Evolutionary conservation across 35 echinoderm and acorn worm genomes (phyloP), one percentile per base, ranked within the genome.

Genomic region (Chiridota heheva): DNA sequence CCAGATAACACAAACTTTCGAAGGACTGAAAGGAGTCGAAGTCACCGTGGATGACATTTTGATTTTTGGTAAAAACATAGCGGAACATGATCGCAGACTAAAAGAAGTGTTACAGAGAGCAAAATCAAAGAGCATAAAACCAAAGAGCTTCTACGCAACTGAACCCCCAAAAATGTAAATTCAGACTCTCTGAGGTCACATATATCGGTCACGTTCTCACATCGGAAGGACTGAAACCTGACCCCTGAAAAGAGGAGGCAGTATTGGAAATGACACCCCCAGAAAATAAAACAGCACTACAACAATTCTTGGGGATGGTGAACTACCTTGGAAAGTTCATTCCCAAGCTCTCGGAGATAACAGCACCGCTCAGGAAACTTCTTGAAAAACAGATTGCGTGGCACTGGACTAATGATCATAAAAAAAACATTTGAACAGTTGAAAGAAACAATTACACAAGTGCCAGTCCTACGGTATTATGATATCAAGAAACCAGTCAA

Each of bases 291-390:
- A 35, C 32, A 42, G 77, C n/a, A 33, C 42, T 92, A 15, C 76
- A 87, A 22, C 0, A 84, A 60, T 47, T 82, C 27, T 42, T 87
- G 25, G 77, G 90, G 15, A 82, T 81, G 68, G 40, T 91, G 0
- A 87, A 81, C 38, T 92, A 87, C 61, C 33, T 92, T 27, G 70
- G 43, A 8, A 79, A 86, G 49, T 81, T 80, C 31, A 57, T 91
- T 35, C 70, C 59, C n/a, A n/a, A n/a, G n/a, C n/a, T n/a, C n/a
- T n/a, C n/a, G n/a, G n/a, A n/a, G n/a, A n/a, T n/a, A n/a, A n/a
- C n/a, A n/a, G n/a, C n/a, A n/a, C n/a, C n/a, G n/a, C n/a, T n/a
- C n/a, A n/a, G n/a, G n/a, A n/a, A n/a, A n/a, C n/a, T n/a, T n/a
- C n/a, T n/a, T n/a, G 25, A 61, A 68, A 58, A 87, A 79, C 40